A percentile compares a stretch with the other conserved stretches of the same genome.
These are phyloP conservation scores for Malacoctenus gilli DNA, from an alignment of 2,797 vertebrate species.

Conservation along the genomic window DNA sequence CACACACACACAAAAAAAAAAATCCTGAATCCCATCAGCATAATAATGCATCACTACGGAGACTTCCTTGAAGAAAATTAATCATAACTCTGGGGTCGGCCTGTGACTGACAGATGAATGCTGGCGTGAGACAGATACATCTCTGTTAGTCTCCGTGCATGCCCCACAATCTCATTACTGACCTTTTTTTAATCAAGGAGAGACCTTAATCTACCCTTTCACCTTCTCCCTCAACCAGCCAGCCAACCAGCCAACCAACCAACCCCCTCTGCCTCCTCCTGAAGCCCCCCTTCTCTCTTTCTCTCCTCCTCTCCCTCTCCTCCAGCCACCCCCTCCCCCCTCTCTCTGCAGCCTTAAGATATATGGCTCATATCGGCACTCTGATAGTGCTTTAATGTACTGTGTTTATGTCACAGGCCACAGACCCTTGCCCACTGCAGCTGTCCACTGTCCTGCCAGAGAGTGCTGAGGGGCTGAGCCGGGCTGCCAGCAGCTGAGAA, in stretches of 20 bases:
- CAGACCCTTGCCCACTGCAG: constrained; percentile 80
- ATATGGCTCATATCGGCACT: constrained; percentile 79
- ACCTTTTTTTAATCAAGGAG: constrained; percentile 78
- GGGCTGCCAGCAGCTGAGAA: constrained; percentile 73
- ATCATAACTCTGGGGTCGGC: constrained; percentile 7
- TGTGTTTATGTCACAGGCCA: constrained; percentile 82
- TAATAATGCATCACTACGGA: constrained; percentile 19
- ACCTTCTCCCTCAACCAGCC: constrained; percentile 68
- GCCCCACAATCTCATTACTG: constrained; percentile 74
- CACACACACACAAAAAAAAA: too few species aligned
- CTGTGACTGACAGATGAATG: constrained; percentile 57
- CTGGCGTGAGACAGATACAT: constrained; percentile 53
- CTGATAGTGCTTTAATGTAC: constrained; percentile 82
- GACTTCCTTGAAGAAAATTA: constrained; percentile 12
- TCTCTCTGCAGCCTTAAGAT: constrained; percentile 75
- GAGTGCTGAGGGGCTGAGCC: constrained; percentile 57
- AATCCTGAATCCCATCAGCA: constrained; percentile 14
- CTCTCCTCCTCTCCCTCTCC: constrained; percentile 19
- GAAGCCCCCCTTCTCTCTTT: constrained; percentile 44
- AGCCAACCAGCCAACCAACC: constrained; percentile 52
- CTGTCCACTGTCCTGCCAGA: constrained; percentile 73
- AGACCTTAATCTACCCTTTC: constrained; percentile 79
- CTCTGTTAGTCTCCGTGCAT: constrained; percentile 54
- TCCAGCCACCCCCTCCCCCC: constrained; percentile 44
- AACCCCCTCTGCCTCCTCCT: constrained; percentile 58